Evolutionary conservation across 2,113 vertebrate species (phyloP).

Genomic region (Glaucomys volans): DNA sequence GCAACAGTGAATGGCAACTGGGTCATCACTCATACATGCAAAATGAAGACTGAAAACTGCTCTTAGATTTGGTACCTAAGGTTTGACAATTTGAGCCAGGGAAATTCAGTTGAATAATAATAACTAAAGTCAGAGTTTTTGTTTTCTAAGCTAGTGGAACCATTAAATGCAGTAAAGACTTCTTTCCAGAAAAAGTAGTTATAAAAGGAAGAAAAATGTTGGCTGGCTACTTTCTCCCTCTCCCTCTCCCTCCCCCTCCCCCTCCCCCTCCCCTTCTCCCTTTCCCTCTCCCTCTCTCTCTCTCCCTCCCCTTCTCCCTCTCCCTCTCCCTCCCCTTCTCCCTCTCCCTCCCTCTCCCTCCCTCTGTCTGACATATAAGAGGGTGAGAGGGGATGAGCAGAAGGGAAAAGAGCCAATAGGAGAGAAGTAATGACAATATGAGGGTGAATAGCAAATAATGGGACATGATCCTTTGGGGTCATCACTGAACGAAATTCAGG

Average conservation of each 20-base stretch:
- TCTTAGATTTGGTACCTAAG: neutral
- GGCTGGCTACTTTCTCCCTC: neutral
- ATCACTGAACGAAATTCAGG: neutral
- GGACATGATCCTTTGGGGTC: neutral
- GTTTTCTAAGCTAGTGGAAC: neutral
- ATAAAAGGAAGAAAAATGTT: neutral
- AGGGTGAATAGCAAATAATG: neutral
- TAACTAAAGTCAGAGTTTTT: neutral
- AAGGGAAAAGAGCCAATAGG: neutral
- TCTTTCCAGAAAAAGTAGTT: neutral
- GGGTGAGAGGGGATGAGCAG: neutral
- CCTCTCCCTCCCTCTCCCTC: too few relatives aligned
- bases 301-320: neutral
- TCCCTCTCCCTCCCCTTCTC: neutral
- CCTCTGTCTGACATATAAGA: neutral
- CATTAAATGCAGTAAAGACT: neutral
- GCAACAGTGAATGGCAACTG: neutral
- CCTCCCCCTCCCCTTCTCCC: too few relatives aligned
- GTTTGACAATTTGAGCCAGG: neutral
- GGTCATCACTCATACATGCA: neutral
- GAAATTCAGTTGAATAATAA: neutral
- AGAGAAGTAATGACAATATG: neutral
- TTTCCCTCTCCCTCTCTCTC: neutral
- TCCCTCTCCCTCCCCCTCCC: neutral
- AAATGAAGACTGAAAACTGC: neutral